Evolutionary conservation across 2,888 invertebrate species (phyloP).

Genomic region (Amaurobius ferox): DNA sequence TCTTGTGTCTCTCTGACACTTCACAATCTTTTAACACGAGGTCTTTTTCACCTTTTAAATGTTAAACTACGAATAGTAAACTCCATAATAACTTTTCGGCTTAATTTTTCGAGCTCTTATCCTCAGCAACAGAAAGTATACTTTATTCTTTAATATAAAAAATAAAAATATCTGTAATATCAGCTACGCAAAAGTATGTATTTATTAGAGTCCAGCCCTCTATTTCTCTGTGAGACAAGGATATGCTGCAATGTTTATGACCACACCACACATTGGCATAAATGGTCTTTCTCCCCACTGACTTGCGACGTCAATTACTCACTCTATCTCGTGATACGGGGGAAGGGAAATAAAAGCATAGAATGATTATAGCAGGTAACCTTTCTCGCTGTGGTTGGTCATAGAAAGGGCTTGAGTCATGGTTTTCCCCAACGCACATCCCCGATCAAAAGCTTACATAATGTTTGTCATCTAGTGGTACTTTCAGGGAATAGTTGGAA

Average conservation of each 20-base stretch:
- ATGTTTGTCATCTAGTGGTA: neutral
- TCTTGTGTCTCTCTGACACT: too few relatives aligned
- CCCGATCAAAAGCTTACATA: neutral
- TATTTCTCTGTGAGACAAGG: neutral
- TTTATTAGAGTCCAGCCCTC: neutral
- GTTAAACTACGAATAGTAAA: too few relatives aligned
- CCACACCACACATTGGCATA: conserved; percentile 24
- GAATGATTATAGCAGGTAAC: conserved; percentile 48
- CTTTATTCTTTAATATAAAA: neutral
- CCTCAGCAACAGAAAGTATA: neutral
- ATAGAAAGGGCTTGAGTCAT: conserved; percentile 40
- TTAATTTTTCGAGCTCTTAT: neutral
- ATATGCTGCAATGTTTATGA: conserved; percentile 8
- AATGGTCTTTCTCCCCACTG: conserved; percentile 16
- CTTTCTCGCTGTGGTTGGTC: conserved; percentile 20
- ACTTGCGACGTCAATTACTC: conserved; percentile 39
- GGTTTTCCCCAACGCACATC: neutral
- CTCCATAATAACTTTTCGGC: neutral
- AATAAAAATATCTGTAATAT: neutral
- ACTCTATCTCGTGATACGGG: conserved; percentile 19
- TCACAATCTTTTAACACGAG: too few relatives aligned
- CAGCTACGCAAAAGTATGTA: neutral
- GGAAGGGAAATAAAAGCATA: neutral
- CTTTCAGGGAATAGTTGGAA: neutral
- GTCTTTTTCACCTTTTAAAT: too few relatives aligned